A percentile compares a stretch with the other conserved stretches of the same genome.
phyloP scores from a whole-genome alignment of 1,140 invertebrate genomes.

The Zaprionus ghesquierei region DNA sequence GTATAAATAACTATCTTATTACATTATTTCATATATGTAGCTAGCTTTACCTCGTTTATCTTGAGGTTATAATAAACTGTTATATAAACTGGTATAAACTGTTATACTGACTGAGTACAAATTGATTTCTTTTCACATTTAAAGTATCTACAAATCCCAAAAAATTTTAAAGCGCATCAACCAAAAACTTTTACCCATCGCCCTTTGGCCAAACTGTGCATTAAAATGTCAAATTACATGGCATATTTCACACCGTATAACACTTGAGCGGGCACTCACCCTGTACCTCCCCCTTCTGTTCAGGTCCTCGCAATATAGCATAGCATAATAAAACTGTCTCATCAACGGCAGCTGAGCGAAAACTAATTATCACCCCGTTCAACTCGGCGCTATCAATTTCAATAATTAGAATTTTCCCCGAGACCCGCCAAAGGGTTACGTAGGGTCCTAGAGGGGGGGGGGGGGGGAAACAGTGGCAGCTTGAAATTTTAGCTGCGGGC shows the following conservation, averaged over 20 bases:
- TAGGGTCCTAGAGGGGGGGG: background rate
- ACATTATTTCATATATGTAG: no score
- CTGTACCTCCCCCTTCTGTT: background rate
- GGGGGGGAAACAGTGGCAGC: slow-evolving; percentile 9
- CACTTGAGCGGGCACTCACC: background rate
- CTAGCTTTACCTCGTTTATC: no score
- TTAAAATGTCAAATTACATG: slow-evolving; percentile 25
- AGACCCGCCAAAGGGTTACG: slow-evolving; percentile 3
- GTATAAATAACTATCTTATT: no score
- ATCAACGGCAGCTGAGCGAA: slow-evolving; percentile 30
- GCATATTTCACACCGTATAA: slow-evolving; percentile 20
- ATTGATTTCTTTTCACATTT: background rate
- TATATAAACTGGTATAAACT: background rate
- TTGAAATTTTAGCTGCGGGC: slow-evolving; percentile 37
- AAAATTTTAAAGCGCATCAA: background rate
- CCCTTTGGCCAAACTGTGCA: background rate
- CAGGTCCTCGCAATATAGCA: background rate
- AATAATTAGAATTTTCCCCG: slow-evolving; percentile 56
- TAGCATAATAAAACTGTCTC: slow-evolving; percentile 6
- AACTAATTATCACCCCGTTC: slow-evolving; percentile 47
- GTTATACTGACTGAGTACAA: background rate
- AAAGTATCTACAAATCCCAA: background rate
- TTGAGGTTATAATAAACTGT: no score
- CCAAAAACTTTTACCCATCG: background rate
- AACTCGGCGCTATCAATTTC: slow-evolving; percentile 62